phyloP scores from a whole-genome alignment of 1,140 invertebrate genomes.

The Cydia splendana region DNA sequence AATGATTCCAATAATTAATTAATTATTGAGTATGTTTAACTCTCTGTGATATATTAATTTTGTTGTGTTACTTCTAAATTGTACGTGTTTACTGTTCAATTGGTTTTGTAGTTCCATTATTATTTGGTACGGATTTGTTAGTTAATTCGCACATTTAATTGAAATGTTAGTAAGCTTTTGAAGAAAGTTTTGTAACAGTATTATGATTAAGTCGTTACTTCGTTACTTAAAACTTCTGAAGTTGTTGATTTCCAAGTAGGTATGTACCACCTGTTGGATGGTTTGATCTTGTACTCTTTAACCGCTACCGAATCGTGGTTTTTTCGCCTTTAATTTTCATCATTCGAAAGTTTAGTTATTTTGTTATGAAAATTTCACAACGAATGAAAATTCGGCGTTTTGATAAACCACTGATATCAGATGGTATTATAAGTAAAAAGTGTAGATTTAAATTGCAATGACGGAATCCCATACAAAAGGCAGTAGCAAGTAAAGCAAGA shows the following conservation, averaged over 20 bases:
- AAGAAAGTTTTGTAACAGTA: slow-evolving; percentile 23
- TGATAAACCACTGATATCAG: neutral
- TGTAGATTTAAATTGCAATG: neutral
- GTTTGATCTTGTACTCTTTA: neutral
- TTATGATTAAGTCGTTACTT: slow-evolving; percentile 26
- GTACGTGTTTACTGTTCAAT: slow-evolving; percentile 24
- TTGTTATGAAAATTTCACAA: slow-evolving; percentile 19
- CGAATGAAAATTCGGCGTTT: slow-evolving; percentile 15
- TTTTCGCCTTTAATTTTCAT: neutral
- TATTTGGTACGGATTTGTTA: slow-evolving; percentile 19
- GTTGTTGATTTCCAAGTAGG: neutral
- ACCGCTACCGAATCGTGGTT: slow-evolving; percentile 1
- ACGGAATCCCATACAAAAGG: neutral
- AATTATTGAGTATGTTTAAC: neutral
- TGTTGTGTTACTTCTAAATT: slow-evolving; percentile 29
- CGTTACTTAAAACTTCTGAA: slow-evolving; percentile 7
- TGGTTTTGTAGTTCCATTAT: slow-evolving; percentile 6
- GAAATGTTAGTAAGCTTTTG: slow-evolving; percentile 8
- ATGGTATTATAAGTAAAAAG: neutral
- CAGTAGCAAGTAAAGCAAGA: neutral
- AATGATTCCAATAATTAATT: slow-evolving; percentile 1
- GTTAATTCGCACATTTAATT: slow-evolving; percentile 14
- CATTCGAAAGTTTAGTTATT: neutral
- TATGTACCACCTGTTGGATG: neutral
- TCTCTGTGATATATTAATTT: slow-evolving; percentile 29